phyloP scores from a whole-genome alignment of 2,888 invertebrate genomes.

The Orthonevra nobilis region DNA sequence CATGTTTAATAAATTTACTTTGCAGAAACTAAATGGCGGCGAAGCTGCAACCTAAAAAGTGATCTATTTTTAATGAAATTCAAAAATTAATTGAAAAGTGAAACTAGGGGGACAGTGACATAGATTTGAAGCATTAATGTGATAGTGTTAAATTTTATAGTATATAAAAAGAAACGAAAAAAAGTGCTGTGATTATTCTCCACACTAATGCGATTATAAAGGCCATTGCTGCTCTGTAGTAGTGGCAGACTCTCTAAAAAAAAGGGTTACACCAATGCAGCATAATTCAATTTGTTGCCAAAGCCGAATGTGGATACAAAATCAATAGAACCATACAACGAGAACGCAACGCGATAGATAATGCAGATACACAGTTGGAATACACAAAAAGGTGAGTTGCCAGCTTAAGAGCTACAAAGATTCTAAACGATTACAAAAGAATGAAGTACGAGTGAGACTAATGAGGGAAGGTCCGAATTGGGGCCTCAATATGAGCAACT shows the following conservation, averaged over 20 bases:
- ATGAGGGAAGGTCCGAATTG: conserved; percentile 11
- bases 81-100: not conserved
- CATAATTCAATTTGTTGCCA: conserved; percentile 61
- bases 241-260: not conserved
- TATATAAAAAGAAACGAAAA: not conserved
- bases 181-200: conserved; percentile 34
- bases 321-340: conserved; percentile 51
- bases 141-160: not conserved
- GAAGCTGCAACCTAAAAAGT: conserved; percentile 6
- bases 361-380: conserved; percentile 57
- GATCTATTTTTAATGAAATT: too few relatives aligned
- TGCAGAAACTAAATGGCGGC: not conserved
- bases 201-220: conserved; percentile 58
- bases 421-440: too few relatives aligned
- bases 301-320: conserved; percentile 56
- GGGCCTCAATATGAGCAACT: conserved; percentile 6
- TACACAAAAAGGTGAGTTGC: conserved; percentile 61
- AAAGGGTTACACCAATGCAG: conserved; percentile 4
- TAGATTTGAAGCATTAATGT: conserved; percentile 6
- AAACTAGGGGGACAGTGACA: conserved; percentile 30
- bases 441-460: too few relatives aligned
- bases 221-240: conserved; percentile 1
- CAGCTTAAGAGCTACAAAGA: too few relatives aligned
- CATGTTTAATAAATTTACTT: too few relatives aligned
- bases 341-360: conserved; percentile 6